These are phyloP conservation scores for Tetragonisca angustula DNA, from an alignment of 2,888 invertebrate genomes.

Conservation along the genomic window DNA sequence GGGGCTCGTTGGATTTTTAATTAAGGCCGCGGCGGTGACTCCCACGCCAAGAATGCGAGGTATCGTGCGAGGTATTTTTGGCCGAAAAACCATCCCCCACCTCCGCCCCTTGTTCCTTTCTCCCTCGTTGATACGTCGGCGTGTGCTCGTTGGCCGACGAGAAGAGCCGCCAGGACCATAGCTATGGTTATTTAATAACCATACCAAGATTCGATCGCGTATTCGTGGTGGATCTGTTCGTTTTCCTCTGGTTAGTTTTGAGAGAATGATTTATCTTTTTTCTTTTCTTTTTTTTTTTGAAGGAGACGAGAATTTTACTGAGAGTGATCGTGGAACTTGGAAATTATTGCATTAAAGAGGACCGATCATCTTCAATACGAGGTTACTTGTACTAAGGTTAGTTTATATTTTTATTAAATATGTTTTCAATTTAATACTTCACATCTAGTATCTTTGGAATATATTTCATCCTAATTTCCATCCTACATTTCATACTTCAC, in stretches of 20 bases:
- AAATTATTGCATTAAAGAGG: too few species aligned
- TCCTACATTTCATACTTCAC: too few species aligned
- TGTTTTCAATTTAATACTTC: too few species aligned
- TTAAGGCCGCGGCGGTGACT: slow-evolving; percentile 83
- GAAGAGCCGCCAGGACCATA: background rate
- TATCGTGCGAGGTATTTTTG: slow-evolving; percentile 76
- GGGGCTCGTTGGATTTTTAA: slow-evolving; percentile 84
- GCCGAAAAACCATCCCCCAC: slow-evolving; percentile 62
- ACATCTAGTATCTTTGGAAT: too few species aligned
- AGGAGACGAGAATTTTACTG: too few species aligned
- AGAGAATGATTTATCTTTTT: too few species aligned
- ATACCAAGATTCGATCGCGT: slow-evolving; percentile 31
- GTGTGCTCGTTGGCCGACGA: background rate
- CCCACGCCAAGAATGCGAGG: slow-evolving; percentile 82
- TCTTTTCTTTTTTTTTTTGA: too few species aligned
- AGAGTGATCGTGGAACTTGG: too few species aligned
- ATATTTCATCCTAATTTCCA: too few species aligned
- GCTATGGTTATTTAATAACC: slow-evolving; percentile 64
- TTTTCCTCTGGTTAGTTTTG: background rate
- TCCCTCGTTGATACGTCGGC: background rate
- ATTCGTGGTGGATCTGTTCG: background rate
- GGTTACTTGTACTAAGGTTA: too few species aligned
- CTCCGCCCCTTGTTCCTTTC: background rate
- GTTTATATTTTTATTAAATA: too few species aligned
- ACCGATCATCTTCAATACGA: too few species aligned